Percentiles rank a stretch among this genome's conserved stretches.
These are phyloP conservation scores for Hiodon tergisus DNA, from an alignment of 2,113 vertebrate genomes.

Conservation along the genomic window DNA sequence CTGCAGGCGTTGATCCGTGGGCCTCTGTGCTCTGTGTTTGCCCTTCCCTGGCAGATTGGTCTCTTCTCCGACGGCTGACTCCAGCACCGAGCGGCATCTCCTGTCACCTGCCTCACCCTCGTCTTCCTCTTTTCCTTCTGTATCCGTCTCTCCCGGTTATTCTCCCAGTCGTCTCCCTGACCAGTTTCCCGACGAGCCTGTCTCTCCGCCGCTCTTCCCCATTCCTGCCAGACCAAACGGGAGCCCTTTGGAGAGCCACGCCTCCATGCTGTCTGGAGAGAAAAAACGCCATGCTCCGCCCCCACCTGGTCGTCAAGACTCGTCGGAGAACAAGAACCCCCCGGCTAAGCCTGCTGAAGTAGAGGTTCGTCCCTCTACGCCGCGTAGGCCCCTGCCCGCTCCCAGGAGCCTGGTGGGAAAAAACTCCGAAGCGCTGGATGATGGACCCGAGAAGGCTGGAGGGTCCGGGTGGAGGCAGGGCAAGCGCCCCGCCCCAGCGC, in stretches of 20 bases:
- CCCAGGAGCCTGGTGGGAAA: constrained; percentile 23
- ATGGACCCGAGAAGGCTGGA: constrained; percentile 6
- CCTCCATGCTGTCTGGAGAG: not conserved
- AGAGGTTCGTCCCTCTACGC: too few relatives aligned
- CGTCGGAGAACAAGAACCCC: not conserved
- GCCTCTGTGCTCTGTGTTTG: constrained; percentile 61
- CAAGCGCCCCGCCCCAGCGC: constrained; percentile 51
- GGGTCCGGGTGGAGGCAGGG: constrained; percentile 25
- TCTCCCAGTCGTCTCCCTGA: constrained; percentile 29
- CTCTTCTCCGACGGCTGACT: constrained; percentile 67
- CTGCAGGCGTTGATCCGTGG: constrained; percentile 59
- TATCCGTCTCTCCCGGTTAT: constrained; percentile 16
- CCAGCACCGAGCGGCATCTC: constrained; percentile 38
- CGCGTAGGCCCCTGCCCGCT: constrained; percentile 14
- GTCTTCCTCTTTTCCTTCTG: not conserved
- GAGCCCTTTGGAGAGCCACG: not conserved
- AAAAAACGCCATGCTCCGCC: constrained; percentile 35
- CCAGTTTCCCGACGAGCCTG: not conserved
- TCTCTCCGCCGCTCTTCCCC: not conserved
- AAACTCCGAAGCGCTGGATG: not conserved
- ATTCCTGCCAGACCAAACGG: not conserved
- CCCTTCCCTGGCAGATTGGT: constrained; percentile 69
- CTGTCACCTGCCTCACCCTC: constrained; percentile 34
- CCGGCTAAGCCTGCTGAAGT: not conserved
- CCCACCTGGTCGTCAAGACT: constrained; percentile 11